Evolutionary conservation across 2,113 vertebrate species (phyloP), one percentile per base, ranked within the genome.

Genomic region (Melanostigma gelatinosum): DNA sequence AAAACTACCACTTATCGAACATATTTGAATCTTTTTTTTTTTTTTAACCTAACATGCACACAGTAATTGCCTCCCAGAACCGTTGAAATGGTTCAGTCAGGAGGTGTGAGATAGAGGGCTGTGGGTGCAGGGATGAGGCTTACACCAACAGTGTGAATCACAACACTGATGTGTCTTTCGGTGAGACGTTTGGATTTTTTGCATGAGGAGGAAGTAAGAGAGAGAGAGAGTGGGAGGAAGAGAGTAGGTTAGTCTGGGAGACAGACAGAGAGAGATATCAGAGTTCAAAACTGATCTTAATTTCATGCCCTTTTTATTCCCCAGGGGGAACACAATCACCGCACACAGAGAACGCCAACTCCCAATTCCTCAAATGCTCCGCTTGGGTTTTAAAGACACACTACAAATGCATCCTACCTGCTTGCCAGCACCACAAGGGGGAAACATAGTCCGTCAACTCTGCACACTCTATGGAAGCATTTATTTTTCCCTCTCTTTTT

Each of bases 401-500:
- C 62, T 68, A 73, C 73, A 87, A 85, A 89, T 67, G 40, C 66
- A 77, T 75, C 86, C 80, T 82, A 91, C 87, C 88, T 92, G 88
- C 92, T 81, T 88, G 34, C 80, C 75, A 75, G 83, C 85, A 91
- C 93, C 93, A 93, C 93, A 91, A 93, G 93, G 88, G 93, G 93
- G 93, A 93, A 92, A 93, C 93, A 87, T 93, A 89, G 91, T 90
- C 91, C 93, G 90, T 91, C 91, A 90, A 64, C 89, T 85, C 67
- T 75, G 63, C 64, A 72, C 8, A 4, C 24, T 82, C 68, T 67
- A 58, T 6, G 32, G 72, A 76, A 82, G 36, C 34, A 29, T 52
- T 74, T 79, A n/a, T 38, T 58, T 87, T 55, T 44, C 9, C 24
- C 42, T 2, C 24, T 52, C 15, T 34, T 74, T 79, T 70, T 72